phyloP scores from a whole-genome alignment of 2,113 vertebrate species.

The Motacilla alba region DNA sequence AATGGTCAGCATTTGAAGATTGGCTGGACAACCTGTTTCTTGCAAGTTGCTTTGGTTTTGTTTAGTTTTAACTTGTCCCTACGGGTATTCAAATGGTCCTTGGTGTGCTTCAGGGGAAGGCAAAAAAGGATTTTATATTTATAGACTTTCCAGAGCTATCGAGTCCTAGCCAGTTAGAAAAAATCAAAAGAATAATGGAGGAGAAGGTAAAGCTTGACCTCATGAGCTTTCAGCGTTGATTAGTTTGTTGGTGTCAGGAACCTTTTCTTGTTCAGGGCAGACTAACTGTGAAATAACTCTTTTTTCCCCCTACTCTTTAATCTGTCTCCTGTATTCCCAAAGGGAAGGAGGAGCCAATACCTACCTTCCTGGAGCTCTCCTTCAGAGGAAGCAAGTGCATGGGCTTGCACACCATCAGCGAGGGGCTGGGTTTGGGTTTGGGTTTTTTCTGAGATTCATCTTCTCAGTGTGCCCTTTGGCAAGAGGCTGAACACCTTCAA shows the following conservation, averaged over 20 bases:
- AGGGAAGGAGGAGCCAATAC: not conserved
- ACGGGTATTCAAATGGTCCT: not conserved
- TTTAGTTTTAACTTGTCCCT: not conserved
- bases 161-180: constrained; percentile 23
- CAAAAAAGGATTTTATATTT: constrained; percentile 5
- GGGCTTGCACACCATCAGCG: not conserved
- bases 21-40: not conserved
- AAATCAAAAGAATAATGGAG: constrained; percentile 36
- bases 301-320: not conserved
- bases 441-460: not conserved
- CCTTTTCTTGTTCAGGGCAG: constrained; percentile 25
- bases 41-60: not conserved
- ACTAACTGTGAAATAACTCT: constrained; percentile 11
- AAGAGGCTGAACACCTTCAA: not conserved
- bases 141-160: not conserved
- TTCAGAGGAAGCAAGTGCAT: not conserved
- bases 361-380: not conserved
- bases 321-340: not conserved
- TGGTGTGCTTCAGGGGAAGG: not conserved
- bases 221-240: constrained; percentile 53
- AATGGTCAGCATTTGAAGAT: not conserved
- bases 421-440: not conserved
- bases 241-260: constrained; percentile 39
- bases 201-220: constrained; percentile 50
- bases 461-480: not conserved